Conservation (phyloP, 2,888 invertebrate genomes). For the Apodemia duryi region DNA sequence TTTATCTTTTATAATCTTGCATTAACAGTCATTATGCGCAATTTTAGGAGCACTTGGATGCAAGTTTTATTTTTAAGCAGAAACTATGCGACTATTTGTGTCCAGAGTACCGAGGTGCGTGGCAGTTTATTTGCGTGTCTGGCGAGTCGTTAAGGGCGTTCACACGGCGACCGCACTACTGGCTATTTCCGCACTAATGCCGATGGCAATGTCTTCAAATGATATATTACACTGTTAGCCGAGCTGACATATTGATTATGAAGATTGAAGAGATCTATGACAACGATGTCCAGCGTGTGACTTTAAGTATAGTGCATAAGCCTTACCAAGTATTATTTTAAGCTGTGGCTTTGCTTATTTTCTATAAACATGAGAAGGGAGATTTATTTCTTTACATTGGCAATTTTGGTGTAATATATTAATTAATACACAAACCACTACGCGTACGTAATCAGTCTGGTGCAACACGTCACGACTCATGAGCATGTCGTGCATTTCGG, state of each 20-base stretch:
- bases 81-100: constrained; percentile 56
- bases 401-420: too few species aligned
- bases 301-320: constrained; percentile 2
- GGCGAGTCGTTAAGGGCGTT: constrained; percentile 69
- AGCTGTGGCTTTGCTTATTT: too few species aligned
- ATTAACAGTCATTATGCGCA: constrained; percentile 22
- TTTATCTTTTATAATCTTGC: background rate
- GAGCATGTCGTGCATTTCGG: too few species aligned
- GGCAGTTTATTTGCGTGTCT: constrained; percentile 66
- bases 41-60: constrained; percentile 49
- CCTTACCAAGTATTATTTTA: too few species aligned
- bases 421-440: too few species aligned
- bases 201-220: constrained; percentile 33
- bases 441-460: too few species aligned
- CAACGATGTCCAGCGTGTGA: background rate
- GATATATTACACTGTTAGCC: constrained; percentile 26
- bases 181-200: constrained; percentile 42
- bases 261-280: constrained; percentile 35
- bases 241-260: constrained; percentile 41
- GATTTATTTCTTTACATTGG: too few species aligned
- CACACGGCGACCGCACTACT: constrained; percentile 46
- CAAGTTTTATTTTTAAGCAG: constrained; percentile 34
- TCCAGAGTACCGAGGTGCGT: constrained; percentile 28
- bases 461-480: too few species aligned
- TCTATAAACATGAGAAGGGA: too few species aligned